These are phyloP conservation scores for Phocides pigmalion DNA, from an alignment of 1,140 invertebrate genomes.

Conservation along the genomic window DNA sequence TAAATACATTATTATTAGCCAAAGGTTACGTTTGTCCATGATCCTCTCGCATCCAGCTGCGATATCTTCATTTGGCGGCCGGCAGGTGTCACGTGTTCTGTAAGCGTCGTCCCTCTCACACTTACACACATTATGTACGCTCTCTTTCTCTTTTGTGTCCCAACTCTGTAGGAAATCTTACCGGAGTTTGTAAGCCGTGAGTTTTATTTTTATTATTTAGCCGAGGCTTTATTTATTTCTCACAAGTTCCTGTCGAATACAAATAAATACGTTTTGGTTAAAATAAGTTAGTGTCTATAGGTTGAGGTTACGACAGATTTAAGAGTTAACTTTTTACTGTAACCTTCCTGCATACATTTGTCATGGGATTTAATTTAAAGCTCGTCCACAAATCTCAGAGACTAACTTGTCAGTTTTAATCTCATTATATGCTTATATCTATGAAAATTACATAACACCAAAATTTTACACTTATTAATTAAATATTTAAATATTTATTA, in stretches of 20 bases:
- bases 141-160: slow-evolving; percentile 66
- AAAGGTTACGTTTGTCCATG: slow-evolving; percentile 60
- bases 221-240: slow-evolving; percentile 73
- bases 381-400: too few species aligned
- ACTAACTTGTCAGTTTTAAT: too few species aligned
- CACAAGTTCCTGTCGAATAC: slow-evolving; percentile 61
- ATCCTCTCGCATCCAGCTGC: slow-evolving; percentile 75
- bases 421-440: too few species aligned
- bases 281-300: slow-evolving; percentile 1
- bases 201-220: slow-evolving; percentile 62
- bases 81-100: slow-evolving; percentile 77
- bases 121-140: slow-evolving; percentile 28
- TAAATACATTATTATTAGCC: too few species aligned
- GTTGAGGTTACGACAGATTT: background rate
- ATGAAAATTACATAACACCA: too few species aligned
- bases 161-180: slow-evolving; percentile 66
- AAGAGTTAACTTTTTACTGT: background rate
- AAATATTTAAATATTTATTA: too few species aligned
- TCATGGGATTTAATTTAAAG: background rate
- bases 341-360: background rate
- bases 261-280: slow-evolving; percentile 56
- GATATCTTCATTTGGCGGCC: slow-evolving; percentile 81
- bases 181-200: slow-evolving; percentile 52
- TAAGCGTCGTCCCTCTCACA: slow-evolving; percentile 46
- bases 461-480: too few species aligned